These are phyloP conservation scores for Sylvilagus bachmani DNA, from an alignment of 2,113 vertebrate species.

Conservation along the genomic window DNA sequence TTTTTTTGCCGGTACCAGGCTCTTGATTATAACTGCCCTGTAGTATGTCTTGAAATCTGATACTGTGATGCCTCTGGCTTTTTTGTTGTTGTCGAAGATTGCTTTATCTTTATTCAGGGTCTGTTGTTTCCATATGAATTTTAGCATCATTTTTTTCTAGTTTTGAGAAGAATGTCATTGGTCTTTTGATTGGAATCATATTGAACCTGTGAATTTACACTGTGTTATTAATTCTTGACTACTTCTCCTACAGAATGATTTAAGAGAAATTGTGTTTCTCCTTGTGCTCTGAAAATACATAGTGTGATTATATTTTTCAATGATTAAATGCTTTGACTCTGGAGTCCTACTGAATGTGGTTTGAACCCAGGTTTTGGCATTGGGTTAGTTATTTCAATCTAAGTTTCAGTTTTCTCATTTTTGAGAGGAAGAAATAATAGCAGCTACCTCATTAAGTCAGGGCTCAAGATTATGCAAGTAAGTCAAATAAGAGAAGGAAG, in stretches of 20 bases:
- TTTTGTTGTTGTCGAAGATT: too few species aligned
- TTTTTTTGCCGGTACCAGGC: too few species aligned
- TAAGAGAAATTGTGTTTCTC: slow-evolving; percentile 5
- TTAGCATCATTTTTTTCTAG: too few species aligned
- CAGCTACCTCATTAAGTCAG: slow-evolving; percentile 6
- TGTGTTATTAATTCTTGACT: background rate
- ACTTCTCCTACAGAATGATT: background rate
- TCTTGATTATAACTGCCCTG: too few species aligned
- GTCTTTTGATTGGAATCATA: too few species aligned
- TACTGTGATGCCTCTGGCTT: too few species aligned
- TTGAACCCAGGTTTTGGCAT: slow-evolving; percentile 44
- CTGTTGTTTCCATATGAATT: too few species aligned
- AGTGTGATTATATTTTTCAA: background rate
- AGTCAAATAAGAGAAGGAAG: background rate
- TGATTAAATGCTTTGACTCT: slow-evolving; percentile 35
- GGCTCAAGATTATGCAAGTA: slow-evolving; percentile 6
- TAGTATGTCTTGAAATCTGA: too few species aligned
- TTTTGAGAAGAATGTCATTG: too few species aligned
- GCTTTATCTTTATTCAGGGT: too few species aligned
- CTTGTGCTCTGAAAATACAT: background rate
- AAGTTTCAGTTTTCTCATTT: slow-evolving; percentile 27
- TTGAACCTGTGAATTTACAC: background rate
- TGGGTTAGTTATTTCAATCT: slow-evolving; percentile 30
- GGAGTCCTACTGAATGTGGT: slow-evolving; percentile 18
- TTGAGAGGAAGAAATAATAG: slow-evolving; percentile 26